A percentile compares a stretch with the other conserved stretches of the same genome.
These are phyloP conservation scores for Oophaga sylvatica DNA, from an alignment of 2,797 vertebrate species.

Conservation along the genomic window DNA sequence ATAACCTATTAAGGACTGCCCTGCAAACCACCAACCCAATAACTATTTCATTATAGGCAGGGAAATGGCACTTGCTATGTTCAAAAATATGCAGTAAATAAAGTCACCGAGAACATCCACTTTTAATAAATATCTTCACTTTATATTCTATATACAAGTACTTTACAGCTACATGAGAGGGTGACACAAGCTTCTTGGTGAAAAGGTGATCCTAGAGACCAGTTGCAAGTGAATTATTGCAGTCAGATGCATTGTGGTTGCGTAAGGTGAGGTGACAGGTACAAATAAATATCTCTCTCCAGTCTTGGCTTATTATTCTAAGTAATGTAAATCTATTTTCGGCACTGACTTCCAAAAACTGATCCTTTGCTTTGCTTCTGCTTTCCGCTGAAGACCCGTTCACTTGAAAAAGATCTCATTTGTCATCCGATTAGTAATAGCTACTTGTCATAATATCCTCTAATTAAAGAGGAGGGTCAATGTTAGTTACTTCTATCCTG, in stretches of 20 bases:
- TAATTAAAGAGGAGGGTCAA: slow-evolving; percentile 31
- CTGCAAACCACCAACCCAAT: slow-evolving; percentile 55
- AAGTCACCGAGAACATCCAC: slow-evolving; percentile 75
- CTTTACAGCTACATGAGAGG: slow-evolving; percentile 82
- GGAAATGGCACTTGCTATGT: slow-evolving; percentile 67
- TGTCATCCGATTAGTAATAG: slow-evolving; percentile 44
- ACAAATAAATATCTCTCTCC: slow-evolving; percentile 76
- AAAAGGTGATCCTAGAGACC: slow-evolving; percentile 69
- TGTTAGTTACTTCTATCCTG: neutral
- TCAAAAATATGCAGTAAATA: slow-evolving; percentile 72
- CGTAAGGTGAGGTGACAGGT: slow-evolving; percentile 70
- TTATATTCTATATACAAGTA: slow-evolving; percentile 89
- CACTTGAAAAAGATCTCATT: neutral
- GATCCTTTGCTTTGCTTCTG: neutral
- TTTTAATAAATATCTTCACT: slow-evolving; percentile 92
- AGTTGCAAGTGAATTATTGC: slow-evolving; percentile 78
- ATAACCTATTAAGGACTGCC: slow-evolving; percentile 46
- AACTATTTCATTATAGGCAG: slow-evolving; percentile 61
- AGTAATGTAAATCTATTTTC: slow-evolving; percentile 2
- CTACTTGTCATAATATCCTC: slow-evolving; percentile 18
- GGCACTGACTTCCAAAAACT: slow-evolving; percentile 34
- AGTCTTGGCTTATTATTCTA: slow-evolving; percentile 64
- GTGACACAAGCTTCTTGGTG: slow-evolving; percentile 71
- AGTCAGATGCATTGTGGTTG: slow-evolving; percentile 85
- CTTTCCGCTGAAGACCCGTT: slow-evolving; percentile 25